phyloP scores from a whole-genome alignment of 2,113 vertebrate species.

The Azemiops feae region DNA sequence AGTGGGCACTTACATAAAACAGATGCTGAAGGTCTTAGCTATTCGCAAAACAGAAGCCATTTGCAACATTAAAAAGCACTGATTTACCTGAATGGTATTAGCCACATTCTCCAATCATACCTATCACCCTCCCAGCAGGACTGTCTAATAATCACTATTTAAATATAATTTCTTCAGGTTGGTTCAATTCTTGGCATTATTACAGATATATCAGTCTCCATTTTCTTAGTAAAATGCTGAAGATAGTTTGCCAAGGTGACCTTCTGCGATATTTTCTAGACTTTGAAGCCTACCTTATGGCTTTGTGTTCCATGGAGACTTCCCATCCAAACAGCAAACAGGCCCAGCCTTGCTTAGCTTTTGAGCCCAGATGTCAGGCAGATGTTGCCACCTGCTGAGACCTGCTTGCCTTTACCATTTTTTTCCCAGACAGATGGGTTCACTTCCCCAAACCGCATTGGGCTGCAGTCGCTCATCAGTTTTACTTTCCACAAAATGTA shows the following conservation, averaged over 20 bases:
- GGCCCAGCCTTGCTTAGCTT: background rate
- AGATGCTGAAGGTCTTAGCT: background rate
- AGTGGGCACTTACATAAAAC: background rate
- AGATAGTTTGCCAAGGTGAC: background rate
- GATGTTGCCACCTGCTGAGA: background rate
- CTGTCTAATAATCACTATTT: background rate
- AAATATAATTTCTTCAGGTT: background rate
- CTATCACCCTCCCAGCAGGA: background rate
- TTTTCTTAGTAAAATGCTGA: background rate
- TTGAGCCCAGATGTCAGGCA: background rate
- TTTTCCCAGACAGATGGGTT: background rate
- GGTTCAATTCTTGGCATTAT: background rate
- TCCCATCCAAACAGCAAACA: background rate
- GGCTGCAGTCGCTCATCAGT: background rate
- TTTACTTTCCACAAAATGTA: background rate
- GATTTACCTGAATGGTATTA: background rate
- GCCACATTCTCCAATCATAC: background rate
- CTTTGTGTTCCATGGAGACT: background rate
- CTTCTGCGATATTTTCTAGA: background rate
- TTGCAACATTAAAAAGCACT: background rate
- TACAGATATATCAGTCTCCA: background rate
- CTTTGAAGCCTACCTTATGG: background rate
- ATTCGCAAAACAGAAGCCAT: background rate
- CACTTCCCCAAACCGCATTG: background rate
- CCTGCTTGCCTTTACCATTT: background rate